A percentile compares a stretch with the other conserved stretches of the same genome.
Evolutionary conservation across 2,797 vertebrate genomes (phyloP).

Genomic region (Simalia tracyae): DNA sequence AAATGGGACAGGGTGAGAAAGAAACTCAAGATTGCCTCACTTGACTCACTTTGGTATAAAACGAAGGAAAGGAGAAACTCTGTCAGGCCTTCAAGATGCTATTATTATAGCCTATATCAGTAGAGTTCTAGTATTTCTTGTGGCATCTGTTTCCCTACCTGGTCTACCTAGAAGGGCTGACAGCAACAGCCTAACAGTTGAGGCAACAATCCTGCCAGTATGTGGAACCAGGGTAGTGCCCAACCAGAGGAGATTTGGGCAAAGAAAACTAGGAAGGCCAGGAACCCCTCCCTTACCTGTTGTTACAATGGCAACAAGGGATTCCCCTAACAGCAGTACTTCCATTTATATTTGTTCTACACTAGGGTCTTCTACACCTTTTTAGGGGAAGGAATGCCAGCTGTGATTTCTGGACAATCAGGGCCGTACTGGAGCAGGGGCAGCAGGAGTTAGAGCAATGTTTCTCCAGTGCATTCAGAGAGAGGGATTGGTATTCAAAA

Average conservation of each 20-base stretch:
- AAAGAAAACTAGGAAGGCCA: neutral
- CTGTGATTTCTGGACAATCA: neutral
- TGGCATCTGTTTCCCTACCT: too few species aligned
- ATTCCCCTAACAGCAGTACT: neutral
- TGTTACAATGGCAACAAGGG: neutral
- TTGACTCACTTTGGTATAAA: too few species aligned
- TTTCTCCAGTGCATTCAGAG: neutral
- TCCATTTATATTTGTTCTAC: neutral
- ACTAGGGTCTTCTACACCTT: neutral
- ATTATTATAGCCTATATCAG: too few species aligned
- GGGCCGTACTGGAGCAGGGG: neutral
- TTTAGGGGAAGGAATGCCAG: neutral
- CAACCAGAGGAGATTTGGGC: neutral
- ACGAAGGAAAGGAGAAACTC: too few species aligned
- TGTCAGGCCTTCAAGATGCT: too few species aligned
- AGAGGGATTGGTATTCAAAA: neutral
- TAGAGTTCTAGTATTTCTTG: too few species aligned
- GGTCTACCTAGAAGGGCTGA: neutral
- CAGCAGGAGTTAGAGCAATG: neutral
- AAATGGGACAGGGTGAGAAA: too few species aligned
- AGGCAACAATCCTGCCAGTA: neutral
- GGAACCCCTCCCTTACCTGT: neutral
- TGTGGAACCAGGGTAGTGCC: neutral
- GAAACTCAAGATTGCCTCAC: too few species aligned
- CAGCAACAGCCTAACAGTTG: neutral